Conservation (phyloP, 2,888 invertebrate species). For the Parnassius glacialis region DNA sequence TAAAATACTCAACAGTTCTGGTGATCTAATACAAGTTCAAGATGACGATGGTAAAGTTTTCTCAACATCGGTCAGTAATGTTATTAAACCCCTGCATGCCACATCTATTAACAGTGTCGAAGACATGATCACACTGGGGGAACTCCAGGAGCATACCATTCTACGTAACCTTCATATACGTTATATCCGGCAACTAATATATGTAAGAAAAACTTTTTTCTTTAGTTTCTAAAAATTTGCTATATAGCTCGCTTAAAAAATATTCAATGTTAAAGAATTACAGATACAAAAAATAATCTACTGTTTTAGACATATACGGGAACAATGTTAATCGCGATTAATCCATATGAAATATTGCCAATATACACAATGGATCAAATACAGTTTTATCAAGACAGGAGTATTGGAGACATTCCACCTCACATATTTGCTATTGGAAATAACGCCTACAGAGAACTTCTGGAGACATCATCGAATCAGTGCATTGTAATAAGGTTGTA, state of each 20-base stretch:
- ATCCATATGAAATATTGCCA: conserved; percentile 96
- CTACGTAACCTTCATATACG: conserved; percentile 93
- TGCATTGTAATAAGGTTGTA: conserved; percentile 94
- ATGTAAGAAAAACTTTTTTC: conserved; percentile 83
- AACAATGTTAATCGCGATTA: conserved; percentile 95
- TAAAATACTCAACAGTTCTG: conserved; percentile 88
- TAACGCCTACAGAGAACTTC: conserved; percentile 92
- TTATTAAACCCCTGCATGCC: conserved; percentile 87
- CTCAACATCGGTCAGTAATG: conserved; percentile 79
- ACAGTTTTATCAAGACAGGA: conserved; percentile 88
- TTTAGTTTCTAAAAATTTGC: not conserved
- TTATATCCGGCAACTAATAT: conserved; percentile 93
- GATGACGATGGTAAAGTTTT: conserved; percentile 92
- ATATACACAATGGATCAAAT: conserved; percentile 96
- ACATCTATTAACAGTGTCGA: conserved; percentile 92
- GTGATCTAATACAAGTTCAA: conserved; percentile 86
- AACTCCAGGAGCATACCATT: conserved; percentile 96
- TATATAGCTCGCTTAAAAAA: no score
- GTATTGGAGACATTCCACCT: conserved; percentile 93
- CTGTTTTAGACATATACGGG: conserved; percentile 93
- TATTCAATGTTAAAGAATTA: no score
- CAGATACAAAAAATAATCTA: not conserved
- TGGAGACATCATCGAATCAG: conserved; percentile 88
- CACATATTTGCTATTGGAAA: conserved; percentile 98
- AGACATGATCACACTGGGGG: conserved; percentile 97